These are phyloP conservation scores for Actinostola sp. DNA, from an alignment of 92 coral and sea anemone genomes.

Conservation along the genomic window DNA sequence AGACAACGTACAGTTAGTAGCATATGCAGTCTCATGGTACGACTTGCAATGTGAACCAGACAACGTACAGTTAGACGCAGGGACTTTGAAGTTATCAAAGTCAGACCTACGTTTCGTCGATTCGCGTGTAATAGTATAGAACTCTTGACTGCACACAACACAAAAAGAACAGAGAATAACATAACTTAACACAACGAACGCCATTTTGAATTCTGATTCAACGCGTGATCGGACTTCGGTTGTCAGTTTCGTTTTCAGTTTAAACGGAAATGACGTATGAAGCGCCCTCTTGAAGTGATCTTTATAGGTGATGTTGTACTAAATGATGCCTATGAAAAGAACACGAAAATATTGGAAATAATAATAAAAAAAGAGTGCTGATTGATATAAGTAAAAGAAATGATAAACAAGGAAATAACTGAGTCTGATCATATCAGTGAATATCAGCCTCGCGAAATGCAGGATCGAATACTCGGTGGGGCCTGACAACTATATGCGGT, in stretches of 20 bases:
- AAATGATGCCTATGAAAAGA: no score
- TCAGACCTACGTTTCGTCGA: background rate
- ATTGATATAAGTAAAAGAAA: no score
- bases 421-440: no score
- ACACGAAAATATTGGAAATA: no score
- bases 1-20: background rate
- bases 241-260: background rate
- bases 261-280: background rate
- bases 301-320: no score
- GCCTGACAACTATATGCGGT: no score
- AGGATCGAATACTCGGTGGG: no score
- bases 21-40: background rate
- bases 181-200: background rate
- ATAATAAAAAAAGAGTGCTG: no score
- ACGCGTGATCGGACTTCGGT: background rate
- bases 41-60: slow-evolving; percentile 9
- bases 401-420: no score
- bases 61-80: background rate
- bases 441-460: no score
- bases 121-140: background rate
- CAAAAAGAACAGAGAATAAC: background rate
- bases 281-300: background rate
- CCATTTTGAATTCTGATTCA: background rate
- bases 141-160: background rate
- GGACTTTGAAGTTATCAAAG: background rate